Percentiles rank a stretch among this genome's conserved stretches.
Evolutionary conservation across 2,888 invertebrate genomes (phyloP).

Genomic region (Isoperla grammatica): DNA sequence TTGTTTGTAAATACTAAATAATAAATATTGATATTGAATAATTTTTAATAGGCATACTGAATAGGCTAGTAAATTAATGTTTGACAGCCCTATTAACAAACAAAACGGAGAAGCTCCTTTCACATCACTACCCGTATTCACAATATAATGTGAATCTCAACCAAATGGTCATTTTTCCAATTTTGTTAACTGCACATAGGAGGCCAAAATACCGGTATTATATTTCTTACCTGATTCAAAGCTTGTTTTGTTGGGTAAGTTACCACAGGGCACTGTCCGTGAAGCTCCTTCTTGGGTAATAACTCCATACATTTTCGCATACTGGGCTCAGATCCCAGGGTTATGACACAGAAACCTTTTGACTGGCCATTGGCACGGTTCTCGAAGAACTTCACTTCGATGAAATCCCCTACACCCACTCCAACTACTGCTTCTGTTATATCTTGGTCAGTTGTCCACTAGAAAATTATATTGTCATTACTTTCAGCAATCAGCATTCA

Average conservation of each 20-base stretch:
- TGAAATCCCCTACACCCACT: slow-evolving; percentile 86
- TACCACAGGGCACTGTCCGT: slow-evolving; percentile 92
- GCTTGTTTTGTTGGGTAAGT: slow-evolving; percentile 93
- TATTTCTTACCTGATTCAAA: slow-evolving; percentile 53
- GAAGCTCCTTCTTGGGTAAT: slow-evolving; percentile 89
- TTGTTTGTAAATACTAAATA: too few species aligned
- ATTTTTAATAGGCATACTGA: too few species aligned
- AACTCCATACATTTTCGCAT: slow-evolving; percentile 87
- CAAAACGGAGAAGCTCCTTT: too few species aligned
- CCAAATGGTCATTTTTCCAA: too few species aligned
- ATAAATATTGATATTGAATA: too few species aligned
- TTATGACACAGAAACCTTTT: slow-evolving; percentile 96
- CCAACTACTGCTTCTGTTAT: slow-evolving; percentile 84
- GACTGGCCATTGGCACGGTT: slow-evolving; percentile 98
- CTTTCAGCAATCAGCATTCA: too few species aligned
- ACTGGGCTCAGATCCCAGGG: slow-evolving; percentile 88
- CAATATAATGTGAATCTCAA: too few species aligned
- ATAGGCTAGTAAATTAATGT: too few species aligned
- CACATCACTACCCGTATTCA: too few species aligned
- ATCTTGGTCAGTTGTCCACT: slow-evolving; percentile 99
- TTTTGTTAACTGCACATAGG: too few species aligned
- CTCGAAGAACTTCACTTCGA: slow-evolving; percentile 99
- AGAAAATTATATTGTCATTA: slow-evolving; percentile 40
- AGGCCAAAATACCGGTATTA: too few species aligned
- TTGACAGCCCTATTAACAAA: too few species aligned